Evolutionary conservation across 2,888 invertebrate species (phyloP), one percentile per base, ranked within the genome.

Genomic region (Smittia sp.): DNA sequence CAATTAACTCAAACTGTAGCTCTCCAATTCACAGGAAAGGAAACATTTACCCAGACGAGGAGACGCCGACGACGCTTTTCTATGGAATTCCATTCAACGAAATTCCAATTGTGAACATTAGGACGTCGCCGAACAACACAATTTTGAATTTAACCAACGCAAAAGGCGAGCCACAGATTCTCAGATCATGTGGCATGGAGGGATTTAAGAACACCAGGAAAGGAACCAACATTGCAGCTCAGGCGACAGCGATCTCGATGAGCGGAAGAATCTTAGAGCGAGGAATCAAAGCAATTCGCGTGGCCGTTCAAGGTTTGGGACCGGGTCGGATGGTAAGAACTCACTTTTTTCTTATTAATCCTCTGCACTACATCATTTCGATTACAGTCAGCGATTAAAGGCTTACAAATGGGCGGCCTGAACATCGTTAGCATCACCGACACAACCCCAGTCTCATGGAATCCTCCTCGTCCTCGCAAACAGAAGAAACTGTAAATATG

Each of bases 141-240:
- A 90, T 96, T 74, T 85, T 97, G 74, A 85, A 86, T 9, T 80
- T 95, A 46, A 89, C 92, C 0, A 89, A 94, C 81, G 79, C 84
- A 75, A 86, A 86, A 80, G 87, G 88, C 74, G 77, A 79, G 2
- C 81, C 85, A 0, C 86, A 89, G 78, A 77, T 91, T 9, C 85
- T 89, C 20, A 83, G 89, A 46, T 90, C 92, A 0, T 92, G 94
- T 83, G 96, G 97, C 0, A 85, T 90, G 77, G 97, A 97, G 81
- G 98, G 98, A 3, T 98, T 96, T 79, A 96, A 95, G 83, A 94
- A 97, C 81, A 90, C 96, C 0, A 89, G 91, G 77, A 98, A 98
- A 82, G 97, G 97, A 75, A 98, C 98, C 2, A 97, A 96, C 80
- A 91, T 98, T 78, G 98, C 98, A 46, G 98, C 96, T 1, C 97